Evolutionary conservation across 2,888 invertebrate genomes (phyloP).

Genomic region (Nipponacmea schrenckii): DNA sequence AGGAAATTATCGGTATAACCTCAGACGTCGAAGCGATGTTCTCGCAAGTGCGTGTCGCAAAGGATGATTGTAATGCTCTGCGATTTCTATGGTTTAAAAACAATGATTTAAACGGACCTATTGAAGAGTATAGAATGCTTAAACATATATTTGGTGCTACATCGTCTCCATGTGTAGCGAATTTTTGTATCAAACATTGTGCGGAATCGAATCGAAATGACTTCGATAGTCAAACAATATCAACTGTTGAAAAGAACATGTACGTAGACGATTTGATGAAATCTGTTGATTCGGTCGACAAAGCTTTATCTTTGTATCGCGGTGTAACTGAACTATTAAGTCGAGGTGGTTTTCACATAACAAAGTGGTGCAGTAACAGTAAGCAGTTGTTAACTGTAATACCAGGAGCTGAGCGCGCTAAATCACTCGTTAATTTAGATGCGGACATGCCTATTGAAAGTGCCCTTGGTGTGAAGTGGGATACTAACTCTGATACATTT

Average conservation of each 20-base stretch:
- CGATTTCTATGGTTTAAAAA: too few relatives aligned
- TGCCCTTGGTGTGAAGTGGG: constrained; percentile 6
- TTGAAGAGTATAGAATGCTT: too few relatives aligned
- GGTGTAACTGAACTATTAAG: background rate
- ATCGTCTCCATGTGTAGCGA: too few relatives aligned
- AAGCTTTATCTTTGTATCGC: background rate
- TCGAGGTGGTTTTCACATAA: background rate
- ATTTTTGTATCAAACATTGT: constrained; percentile 3
- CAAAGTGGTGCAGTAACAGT: background rate
- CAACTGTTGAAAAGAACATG: constrained; percentile 8
- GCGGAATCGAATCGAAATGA: background rate
- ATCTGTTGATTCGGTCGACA: constrained; percentile 6
- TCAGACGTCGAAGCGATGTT: constrained; percentile 35
- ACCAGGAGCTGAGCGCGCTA: background rate
- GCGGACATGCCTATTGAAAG: constrained; percentile 10
- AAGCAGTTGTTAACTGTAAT: background rate
- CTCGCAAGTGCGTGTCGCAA: constrained; percentile 27
- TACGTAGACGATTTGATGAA: constrained; percentile 13
- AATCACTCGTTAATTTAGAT: constrained; percentile 1
- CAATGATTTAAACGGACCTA: too few relatives aligned
- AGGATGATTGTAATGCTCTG: constrained; percentile 26
- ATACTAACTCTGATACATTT: constrained; percentile 5
- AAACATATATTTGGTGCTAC: too few relatives aligned
- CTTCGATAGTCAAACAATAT: background rate
- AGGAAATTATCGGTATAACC: constrained; percentile 28